A percentile compares a stretch with the other conserved stretches of the same genome.
Evolutionary conservation across 2,113 vertebrate genomes (phyloP).

Genomic region (Zosterops lateralis): DNA sequence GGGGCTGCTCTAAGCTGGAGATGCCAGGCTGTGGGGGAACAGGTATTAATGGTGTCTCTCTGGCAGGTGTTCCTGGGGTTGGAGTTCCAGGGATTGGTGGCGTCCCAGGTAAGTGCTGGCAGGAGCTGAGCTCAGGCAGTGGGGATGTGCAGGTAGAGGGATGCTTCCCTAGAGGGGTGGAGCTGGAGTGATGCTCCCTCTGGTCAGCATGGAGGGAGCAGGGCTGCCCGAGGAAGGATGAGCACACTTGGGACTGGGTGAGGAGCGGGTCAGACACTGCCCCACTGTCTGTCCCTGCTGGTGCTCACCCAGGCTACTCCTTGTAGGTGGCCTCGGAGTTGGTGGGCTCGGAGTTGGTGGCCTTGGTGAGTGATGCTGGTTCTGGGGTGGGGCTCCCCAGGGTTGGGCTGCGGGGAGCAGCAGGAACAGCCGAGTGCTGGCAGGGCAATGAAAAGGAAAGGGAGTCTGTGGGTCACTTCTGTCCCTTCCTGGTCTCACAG

Average conservation of each 20-base stretch:
- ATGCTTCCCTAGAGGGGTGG: neutral
- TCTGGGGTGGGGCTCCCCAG: neutral
- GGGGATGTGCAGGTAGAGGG: neutral
- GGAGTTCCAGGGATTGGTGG: conserved; percentile 35
- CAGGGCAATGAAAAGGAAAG: neutral
- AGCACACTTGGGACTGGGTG: neutral
- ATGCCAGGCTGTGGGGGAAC: fast-evolving
- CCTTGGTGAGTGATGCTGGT: conserved; percentile 30
- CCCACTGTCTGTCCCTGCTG: neutral
- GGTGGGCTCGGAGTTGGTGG: conserved; percentile 45
- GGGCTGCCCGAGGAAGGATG: fast-evolving
- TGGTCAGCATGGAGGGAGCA: fast-evolving
- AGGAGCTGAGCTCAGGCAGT: neutral
- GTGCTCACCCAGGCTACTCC: neutral
- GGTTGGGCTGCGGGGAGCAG: neutral
- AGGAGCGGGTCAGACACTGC: fast-evolving
- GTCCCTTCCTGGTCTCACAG: neutral
- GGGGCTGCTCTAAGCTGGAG: fast-evolving
- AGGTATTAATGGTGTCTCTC: neutral
- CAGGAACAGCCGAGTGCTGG: fast-evolving
- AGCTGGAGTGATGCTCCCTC: neutral
- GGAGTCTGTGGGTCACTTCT: neutral
- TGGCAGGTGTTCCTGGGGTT: conserved; percentile 15
- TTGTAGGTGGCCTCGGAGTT: neutral
- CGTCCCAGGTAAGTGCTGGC: conserved; percentile 27